A percentile compares a stretch with the other conserved stretches of the same genome.
Conservation (phyloP, 2,113 vertebrate species). For the Eubucco bourcierii region DNA sequence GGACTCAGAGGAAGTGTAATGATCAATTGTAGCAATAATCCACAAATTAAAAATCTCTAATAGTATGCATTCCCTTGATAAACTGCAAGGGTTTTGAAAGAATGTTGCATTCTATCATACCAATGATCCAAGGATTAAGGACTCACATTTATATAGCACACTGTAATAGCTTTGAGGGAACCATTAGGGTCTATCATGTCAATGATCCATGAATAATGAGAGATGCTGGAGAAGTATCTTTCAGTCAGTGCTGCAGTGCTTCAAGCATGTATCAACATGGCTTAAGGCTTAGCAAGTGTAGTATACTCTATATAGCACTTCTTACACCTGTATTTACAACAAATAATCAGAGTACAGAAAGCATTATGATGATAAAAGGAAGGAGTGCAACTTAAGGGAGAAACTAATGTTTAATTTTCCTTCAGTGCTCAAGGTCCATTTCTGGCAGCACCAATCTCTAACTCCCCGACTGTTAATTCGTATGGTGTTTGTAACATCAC, state of each 20-base stretch:
- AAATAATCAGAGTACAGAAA: not conserved
- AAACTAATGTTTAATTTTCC: not conserved
- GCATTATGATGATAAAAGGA: not conserved
- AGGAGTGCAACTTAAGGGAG: not conserved
- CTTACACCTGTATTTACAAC: not conserved
- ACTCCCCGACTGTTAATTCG: not conserved
- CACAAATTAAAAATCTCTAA: conserved; percentile 25
- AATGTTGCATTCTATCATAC: conserved; percentile 6
- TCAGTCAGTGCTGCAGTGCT: not conserved
- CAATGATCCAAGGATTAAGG: conserved; percentile 34
- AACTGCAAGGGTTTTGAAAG: conserved; percentile 18
- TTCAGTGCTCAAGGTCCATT: not conserved
- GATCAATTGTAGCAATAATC: conserved; percentile 26
- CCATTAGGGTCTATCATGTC: not conserved
- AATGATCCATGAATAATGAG: conserved; percentile 46
- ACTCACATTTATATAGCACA: conserved; percentile 15
- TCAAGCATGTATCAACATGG: not conserved
- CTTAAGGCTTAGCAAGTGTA: conserved; percentile 32
- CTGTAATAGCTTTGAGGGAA: conserved; percentile 13
- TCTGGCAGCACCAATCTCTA: not conserved
- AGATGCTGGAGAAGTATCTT: not conserved
- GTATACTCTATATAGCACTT: not conserved
- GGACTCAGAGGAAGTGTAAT: conserved; percentile 34
- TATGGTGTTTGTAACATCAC: not conserved
- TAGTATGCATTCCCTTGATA: conserved; percentile 6